Evolutionary conservation across 92 coral and sea anemone genomes (phyloP), one percentile per base, ranked within the genome.

Genomic region (Micromussa lordhowensis): DNA sequence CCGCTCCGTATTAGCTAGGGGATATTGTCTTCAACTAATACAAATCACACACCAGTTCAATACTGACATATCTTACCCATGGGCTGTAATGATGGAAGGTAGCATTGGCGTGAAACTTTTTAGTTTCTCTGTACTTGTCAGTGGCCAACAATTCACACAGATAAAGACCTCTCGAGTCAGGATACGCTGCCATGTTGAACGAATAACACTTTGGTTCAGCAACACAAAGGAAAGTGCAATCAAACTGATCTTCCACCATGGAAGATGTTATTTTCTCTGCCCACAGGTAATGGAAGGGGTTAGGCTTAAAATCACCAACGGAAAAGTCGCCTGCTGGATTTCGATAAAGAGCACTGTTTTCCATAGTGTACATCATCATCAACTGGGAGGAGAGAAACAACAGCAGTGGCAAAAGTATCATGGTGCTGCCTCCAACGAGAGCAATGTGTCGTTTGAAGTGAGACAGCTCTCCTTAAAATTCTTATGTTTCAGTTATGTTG

Each of bases 71-170:
- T 28, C 26, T 77, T 79, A 79, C 69, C 66, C 32, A 55, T 5
- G 49, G 68, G 26, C 84, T 80, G 72, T 28, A 80, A 30, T 80
- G 84, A 80, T 80, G 84, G 71, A 63, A 80, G 44, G 72, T 32
- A 29, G 68, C 84, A 32, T 80, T 80, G 24, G 84, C 28, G 22
- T 10, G 49, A 16, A 78, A 26, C 54, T 68, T 68, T 4, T 40
- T 35, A 38, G 83, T 26, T 36, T 30, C 84, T 19, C 84, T 78
- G 90, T 86, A 78, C 83, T 78, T 78, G 90, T 86, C 90, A 29
- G 78, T 78, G 72, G 90, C 34, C 35, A 86, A 32, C 35, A 86
- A 70, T 34, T 86, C 78, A 48, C 90, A 86, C 77, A 64, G 71
- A 54, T 77, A 69, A 31, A 63, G 68, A 16, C 83, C 90, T 30